Evolutionary conservation across 2,888 invertebrate genomes (phyloP).

Genomic region (Meteorus cinctellus): DNA sequence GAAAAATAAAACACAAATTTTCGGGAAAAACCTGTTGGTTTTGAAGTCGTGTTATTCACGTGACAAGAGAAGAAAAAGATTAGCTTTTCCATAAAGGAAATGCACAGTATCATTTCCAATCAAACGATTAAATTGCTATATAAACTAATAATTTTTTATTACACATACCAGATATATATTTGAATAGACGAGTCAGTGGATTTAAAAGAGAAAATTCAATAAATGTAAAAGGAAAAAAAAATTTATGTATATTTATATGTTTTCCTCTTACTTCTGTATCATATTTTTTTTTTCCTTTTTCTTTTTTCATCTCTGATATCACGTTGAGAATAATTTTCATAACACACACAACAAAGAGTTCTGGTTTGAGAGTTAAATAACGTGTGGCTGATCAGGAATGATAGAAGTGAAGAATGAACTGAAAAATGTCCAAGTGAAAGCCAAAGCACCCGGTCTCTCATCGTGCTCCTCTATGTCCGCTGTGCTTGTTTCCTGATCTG

Average conservation of each 20-base stretch:
- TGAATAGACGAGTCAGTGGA: neutral
- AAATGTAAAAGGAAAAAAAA: neutral
- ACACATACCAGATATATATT: conserved; percentile 9
- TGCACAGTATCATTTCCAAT: neutral
- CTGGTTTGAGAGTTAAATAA: conserved; percentile 69
- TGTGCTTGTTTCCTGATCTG: conserved; percentile 61
- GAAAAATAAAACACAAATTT: neutral
- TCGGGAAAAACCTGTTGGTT: neutral
- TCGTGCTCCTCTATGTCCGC: conserved; percentile 69
- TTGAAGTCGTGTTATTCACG: neutral
- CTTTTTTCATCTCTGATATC: neutral
- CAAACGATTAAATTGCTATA: neutral
- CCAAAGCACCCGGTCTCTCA: conserved; percentile 79
- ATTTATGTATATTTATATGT: too few species aligned
- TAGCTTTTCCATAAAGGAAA: neutral
- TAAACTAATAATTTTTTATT: neutral
- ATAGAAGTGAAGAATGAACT: conserved; percentile 95
- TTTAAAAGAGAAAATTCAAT: neutral
- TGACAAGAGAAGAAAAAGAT: neutral
- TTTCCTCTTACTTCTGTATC: neutral
- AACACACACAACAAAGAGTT: neutral
- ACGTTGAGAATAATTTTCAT: conserved; percentile 1
- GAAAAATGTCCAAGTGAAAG: conserved; percentile 91
- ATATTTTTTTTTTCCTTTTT: neutral
- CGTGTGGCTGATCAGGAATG: conserved; percentile 89